A percentile compares a stretch with the other conserved stretches of the same genome.
Conservation (phyloP, 2,113 vertebrate genomes). For the Cygnus atratus region DNA sequence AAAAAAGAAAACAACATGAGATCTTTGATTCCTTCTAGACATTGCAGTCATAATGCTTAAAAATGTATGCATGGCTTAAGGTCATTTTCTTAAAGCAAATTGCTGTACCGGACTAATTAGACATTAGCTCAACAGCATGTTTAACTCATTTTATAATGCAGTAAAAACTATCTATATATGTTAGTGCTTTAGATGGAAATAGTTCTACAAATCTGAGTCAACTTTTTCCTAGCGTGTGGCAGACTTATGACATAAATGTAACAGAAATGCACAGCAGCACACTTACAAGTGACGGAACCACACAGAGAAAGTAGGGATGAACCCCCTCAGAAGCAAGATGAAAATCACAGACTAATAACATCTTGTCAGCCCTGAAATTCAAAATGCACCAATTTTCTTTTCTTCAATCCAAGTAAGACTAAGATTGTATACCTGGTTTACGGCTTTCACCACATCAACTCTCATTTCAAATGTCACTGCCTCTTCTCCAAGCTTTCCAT, state of each 20-base stretch:
- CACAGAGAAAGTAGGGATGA: not conserved
- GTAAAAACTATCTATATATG: not conserved
- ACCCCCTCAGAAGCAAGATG: not conserved
- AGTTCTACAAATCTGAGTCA: not conserved
- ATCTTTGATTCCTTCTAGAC: not conserved
- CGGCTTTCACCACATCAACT: not conserved
- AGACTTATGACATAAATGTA: not conserved
- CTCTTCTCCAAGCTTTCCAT: not conserved
- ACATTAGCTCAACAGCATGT: conserved; percentile 1
- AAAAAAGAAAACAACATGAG: not conserved
- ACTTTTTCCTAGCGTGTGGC: not conserved
- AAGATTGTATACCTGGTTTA: not conserved
- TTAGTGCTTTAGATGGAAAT: not conserved
- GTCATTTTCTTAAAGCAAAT: not conserved
- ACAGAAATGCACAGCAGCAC: not conserved
- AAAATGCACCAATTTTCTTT: not conserved
- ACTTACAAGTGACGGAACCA: not conserved
- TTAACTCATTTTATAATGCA: conserved; percentile 8
- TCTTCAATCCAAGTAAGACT: not conserved
- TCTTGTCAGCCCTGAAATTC: not conserved
- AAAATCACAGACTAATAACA: not conserved
- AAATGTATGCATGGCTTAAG: not conserved
- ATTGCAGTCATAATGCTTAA: not conserved
- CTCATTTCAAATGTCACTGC: not conserved
- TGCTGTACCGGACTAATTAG: not conserved